Percentiles rank a stretch among this genome's conserved stretches.
phyloP scores from a whole-genome alignment of 2,113 vertebrate genomes.

The Daphoenositta chrysoptera region DNA sequence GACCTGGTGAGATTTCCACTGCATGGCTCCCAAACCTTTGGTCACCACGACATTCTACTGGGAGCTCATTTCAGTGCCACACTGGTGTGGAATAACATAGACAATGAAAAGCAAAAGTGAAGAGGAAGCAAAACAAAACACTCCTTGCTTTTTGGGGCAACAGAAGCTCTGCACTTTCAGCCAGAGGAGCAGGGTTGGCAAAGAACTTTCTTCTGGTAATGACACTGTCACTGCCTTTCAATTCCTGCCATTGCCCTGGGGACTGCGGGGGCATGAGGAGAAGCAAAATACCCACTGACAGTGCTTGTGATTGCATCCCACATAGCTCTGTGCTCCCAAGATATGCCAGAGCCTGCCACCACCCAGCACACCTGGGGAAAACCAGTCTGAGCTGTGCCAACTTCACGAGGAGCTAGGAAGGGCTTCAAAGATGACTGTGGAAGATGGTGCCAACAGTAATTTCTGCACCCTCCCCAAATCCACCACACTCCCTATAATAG shows the following conservation, averaged over 20 bases:
- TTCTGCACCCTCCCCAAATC: not conserved
- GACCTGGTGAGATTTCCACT: not conserved
- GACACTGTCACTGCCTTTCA: not conserved
- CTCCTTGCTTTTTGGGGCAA: not conserved
- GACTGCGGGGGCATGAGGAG: fast-evolving
- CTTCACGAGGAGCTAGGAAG: not conserved
- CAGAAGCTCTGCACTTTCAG: not conserved
- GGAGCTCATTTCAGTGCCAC: not conserved
- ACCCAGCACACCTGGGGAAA: not conserved
- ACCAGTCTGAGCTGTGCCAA: not conserved
- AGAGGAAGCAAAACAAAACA: not conserved
- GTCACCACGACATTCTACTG: no score
- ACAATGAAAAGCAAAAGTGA: not conserved
- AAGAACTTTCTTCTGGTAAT: not conserved
- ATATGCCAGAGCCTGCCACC: not conserved
- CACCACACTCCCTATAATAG: not conserved
- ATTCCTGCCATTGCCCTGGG: not conserved
- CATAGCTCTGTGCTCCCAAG: not conserved
- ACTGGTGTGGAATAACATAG: not conserved
- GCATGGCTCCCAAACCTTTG: not conserved
- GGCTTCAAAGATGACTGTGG: not conserved
- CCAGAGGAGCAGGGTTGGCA: not conserved
- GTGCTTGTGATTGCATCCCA: not conserved
- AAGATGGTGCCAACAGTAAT: not conserved
- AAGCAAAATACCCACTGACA: not conserved